Evolutionary conservation across 2,888 invertebrate genomes (phyloP), one percentile per base, ranked within the genome.

Genomic region (Pseudococcus jackbeardsleyi): DNA sequence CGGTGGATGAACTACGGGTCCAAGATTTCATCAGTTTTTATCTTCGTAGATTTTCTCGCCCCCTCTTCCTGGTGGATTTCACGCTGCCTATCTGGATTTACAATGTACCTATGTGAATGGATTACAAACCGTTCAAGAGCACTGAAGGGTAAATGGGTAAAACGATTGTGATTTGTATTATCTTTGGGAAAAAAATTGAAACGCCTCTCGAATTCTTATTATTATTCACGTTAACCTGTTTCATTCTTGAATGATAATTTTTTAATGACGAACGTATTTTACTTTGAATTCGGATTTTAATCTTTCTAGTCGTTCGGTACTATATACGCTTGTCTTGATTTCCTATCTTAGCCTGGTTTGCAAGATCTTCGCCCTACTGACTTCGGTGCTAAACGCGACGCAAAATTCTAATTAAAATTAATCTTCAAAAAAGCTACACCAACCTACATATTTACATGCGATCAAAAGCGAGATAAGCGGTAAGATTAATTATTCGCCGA

Each of bases 321-420:
- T 98, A 93, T n/a, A n/a, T 99, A 99, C 0, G 98, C 98, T 92
- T 99, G 99, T 3, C 99, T 93, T 0, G 98, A 99, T 91, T 99
- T 99, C 15, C 99, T 93, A 91, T 99, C 98, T 17, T 97, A 94
- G 0, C 97, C 97, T 0, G 96, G 95, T 91, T 97, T 96, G 46
- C 98, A 93, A 0, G 96, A 95, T 90, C 97, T 93, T 90, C 97
- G 94, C 86, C 94, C 96, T 90, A 94, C 93, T 90, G 95, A 95
- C 92, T 97, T 97, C 39, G 96, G 96, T 90, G 95, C 96, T 96
- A 50, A 50, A 50, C 50, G 15, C 50, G 15, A 50, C 89, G 89
- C 3, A 59, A 87, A 46, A 84, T 48, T 33, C 22, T 42, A 54
- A 50, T 59, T 85, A 85, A 59, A 59, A 85, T 59, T 59, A 22